Evolutionary conservation across 2,888 invertebrate genomes (phyloP).

Genomic region (Drosophila tanythrix): DNA sequence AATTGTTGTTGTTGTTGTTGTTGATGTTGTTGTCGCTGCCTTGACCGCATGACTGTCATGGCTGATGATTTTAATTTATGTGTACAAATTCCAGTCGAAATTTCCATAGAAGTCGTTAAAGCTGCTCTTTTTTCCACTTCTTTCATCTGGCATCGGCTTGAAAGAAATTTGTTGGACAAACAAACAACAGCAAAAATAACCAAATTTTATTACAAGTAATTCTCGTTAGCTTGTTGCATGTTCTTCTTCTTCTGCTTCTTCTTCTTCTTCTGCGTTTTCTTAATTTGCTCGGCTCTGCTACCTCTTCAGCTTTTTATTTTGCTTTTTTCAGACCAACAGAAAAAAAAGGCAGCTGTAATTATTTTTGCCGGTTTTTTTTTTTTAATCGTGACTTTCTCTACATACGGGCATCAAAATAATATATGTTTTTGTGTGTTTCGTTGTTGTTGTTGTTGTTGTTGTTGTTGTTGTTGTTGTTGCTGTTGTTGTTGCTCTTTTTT

Average conservation of each 20-base stretch:
- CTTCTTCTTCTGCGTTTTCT: constrained; percentile 13
- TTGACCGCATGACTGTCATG: constrained; percentile 54
- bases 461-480: constrained; percentile 19
- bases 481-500: constrained; percentile 11
- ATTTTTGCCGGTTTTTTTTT: constrained; percentile 53
- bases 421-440: constrained; percentile 36
- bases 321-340: constrained; percentile 10
- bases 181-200: constrained; percentile 17
- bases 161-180: constrained; percentile 38
- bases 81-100: constrained; percentile 52
- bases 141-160: neutral
- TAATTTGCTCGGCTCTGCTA: neutral
- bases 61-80: constrained; percentile 61
- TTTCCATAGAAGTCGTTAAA: constrained; percentile 67
- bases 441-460: constrained; percentile 21
- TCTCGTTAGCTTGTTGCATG: constrained; percentile 50
- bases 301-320: neutral
- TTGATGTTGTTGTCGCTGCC: constrained; percentile 25
- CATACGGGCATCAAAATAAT: constrained; percentile 44
- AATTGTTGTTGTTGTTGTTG: constrained; percentile 7
- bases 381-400: constrained; percentile 63
- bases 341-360: constrained; percentile 53
- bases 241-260: constrained; percentile 22
- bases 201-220: constrained; percentile 51
- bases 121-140: constrained; percentile 8